phyloP scores from a whole-genome alignment of 1,140 invertebrate species.

The Drosophila seguyi region DNA sequence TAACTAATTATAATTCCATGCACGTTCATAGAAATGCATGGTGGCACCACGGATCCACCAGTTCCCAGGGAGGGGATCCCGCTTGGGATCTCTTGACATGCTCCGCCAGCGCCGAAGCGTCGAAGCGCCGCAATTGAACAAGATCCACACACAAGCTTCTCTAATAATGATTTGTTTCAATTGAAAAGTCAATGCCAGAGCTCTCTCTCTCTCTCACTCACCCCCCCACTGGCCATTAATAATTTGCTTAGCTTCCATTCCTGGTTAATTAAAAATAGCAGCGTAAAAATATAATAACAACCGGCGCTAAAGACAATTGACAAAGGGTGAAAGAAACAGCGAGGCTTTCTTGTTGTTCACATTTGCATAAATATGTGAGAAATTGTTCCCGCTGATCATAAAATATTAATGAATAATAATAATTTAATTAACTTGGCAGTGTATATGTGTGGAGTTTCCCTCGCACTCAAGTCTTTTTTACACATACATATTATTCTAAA shows the following conservation, averaged over 20 bases:
- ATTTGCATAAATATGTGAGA: conserved; percentile 45
- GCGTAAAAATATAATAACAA: conserved; percentile 3
- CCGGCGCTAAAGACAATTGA: conserved; percentile 28
- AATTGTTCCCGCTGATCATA: conserved; percentile 17
- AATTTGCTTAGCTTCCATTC: conserved; percentile 47
- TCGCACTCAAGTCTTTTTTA: background rate
- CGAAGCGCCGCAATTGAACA: conserved; percentile 56
- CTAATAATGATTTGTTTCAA: conserved; percentile 83
- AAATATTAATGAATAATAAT: conserved; percentile 37
- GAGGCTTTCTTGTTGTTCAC: conserved; percentile 12
- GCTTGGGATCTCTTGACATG: conserved; percentile 68
- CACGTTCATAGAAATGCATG: conserved; percentile 54
- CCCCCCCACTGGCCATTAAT: conserved; percentile 45
- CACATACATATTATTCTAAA: background rate
- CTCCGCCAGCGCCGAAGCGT: conserved; percentile 47
- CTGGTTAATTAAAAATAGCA: conserved; percentile 55
- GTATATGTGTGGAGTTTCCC: conserved; percentile 16
- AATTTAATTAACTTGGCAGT: conserved; percentile 31
- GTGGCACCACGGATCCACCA: background rate
- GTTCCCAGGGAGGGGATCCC: conserved; percentile 18
- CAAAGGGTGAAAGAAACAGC: conserved; percentile 30
- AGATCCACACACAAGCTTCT: conserved; percentile 68
- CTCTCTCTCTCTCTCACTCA: conserved; percentile 16
- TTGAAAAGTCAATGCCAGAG: conserved; percentile 79
- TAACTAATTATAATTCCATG: conserved; percentile 57